Evolutionary conservation across 2,113 vertebrate genomes (phyloP).

Genomic region (Scartelaos histophorus): DNA sequence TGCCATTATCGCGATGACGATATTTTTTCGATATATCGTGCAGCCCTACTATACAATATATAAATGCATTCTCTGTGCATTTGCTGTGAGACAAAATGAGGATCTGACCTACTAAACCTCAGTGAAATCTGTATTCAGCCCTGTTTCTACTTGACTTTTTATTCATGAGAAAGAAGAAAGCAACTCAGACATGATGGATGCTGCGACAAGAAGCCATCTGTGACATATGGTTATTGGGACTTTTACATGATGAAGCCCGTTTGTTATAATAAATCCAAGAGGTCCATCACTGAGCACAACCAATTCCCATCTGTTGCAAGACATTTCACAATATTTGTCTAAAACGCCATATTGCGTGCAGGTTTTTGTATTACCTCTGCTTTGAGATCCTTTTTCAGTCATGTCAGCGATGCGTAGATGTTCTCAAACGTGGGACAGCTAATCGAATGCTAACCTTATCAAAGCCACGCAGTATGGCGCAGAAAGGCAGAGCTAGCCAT

Average conservation of each 20-base stretch:
- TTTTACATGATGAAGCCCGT: slow-evolving; percentile 2
- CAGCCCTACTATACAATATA: no score
- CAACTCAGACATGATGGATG: not conserved
- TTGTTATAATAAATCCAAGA: not conserved
- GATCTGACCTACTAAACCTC: not conserved
- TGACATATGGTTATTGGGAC: slow-evolving; percentile 1
- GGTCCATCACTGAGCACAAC: not conserved
- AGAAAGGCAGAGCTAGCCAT: slow-evolving; percentile 9
- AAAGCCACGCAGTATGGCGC: slow-evolving; percentile 26
- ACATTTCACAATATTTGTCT: not conserved
- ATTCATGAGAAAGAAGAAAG: slow-evolving; percentile 1
- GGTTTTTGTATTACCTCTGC: not conserved
- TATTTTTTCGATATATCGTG: no score
- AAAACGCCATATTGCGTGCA: not conserved
- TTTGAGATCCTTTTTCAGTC: slow-evolving; percentile 1
- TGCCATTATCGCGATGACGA: no score
- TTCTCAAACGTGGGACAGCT: slow-evolving; percentile 5
- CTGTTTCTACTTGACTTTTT: not conserved
- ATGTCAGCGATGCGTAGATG: not conserved
- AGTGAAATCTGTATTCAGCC: not conserved
- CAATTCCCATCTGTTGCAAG: slow-evolving; percentile 8
- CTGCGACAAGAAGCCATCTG: not conserved
- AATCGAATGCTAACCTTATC: slow-evolving; percentile 41
- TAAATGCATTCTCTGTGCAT: not conserved
- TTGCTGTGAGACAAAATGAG: not conserved